phyloP scores from a whole-genome alignment of 2,888 invertebrate species.

The Apotomis turbidana region DNA sequence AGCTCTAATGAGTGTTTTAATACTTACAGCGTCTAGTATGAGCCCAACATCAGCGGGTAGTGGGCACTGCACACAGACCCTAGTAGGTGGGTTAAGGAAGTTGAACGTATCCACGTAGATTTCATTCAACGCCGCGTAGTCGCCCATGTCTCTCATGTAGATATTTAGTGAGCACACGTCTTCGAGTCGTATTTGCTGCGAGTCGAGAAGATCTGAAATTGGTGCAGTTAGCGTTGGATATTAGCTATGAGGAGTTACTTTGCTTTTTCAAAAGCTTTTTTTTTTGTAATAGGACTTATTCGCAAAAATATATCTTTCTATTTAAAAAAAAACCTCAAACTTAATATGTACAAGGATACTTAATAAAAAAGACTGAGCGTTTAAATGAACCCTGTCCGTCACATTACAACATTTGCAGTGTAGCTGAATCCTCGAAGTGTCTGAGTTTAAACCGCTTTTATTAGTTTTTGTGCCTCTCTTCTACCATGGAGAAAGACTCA shows the following conservation, averaged over 20 bases:
- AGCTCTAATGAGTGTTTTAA: background rate
- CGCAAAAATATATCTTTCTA: too few relatives aligned
- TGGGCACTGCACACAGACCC: constrained; percentile 93
- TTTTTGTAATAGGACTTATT: too few relatives aligned
- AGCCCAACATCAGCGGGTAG: constrained; percentile 88
- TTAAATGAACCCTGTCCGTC: too few relatives aligned
- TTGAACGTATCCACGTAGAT: constrained; percentile 90
- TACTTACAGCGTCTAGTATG: constrained; percentile 88
- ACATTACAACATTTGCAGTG: too few relatives aligned
- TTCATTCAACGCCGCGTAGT: constrained; percentile 90
- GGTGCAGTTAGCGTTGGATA: constrained; percentile 9
- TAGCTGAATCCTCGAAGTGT: too few relatives aligned
- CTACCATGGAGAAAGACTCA: too few relatives aligned
- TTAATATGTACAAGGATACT: too few relatives aligned
- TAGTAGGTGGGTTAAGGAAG: constrained; percentile 91
- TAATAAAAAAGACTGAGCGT: too few relatives aligned
- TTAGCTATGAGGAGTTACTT: background rate
- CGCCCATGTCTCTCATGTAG: constrained; percentile 92
- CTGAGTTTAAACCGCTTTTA: too few relatives aligned
- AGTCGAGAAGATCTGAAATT: constrained; percentile 79
- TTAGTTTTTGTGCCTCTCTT: too few relatives aligned
- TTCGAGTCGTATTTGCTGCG: constrained; percentile 78
- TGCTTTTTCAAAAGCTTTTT: too few relatives aligned
- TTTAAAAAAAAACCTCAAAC: too few relatives aligned
- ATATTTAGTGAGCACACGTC: constrained; percentile 93